Evolutionary conservation across 92 coral and sea anemone genomes (phyloP).

Genomic region (Galaxea fascicularis): DNA sequence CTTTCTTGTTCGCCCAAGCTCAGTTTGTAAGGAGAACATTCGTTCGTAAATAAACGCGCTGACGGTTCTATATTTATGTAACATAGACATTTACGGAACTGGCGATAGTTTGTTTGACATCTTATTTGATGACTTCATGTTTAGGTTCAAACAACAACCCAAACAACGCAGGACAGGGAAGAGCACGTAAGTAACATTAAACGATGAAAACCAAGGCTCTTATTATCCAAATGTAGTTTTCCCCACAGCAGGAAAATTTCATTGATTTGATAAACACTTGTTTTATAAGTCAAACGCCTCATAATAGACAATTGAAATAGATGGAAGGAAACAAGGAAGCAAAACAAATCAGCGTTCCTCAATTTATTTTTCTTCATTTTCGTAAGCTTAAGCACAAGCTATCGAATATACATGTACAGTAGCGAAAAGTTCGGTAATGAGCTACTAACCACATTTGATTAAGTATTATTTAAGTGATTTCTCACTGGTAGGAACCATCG

Average conservation of each 20-base stretch:
- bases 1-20: neutral
- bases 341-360: neutral
- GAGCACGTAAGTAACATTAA: neutral
- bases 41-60: neutral
- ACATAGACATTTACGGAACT: neutral
- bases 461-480: neutral
- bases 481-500: neutral
- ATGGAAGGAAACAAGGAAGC: neutral
- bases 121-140: neutral
- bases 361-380: neutral
- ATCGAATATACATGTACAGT: neutral
- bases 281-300: neutral
- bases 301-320: no score
- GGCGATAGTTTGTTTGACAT: no score
- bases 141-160: neutral
- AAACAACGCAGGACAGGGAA: neutral
- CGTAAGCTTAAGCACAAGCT: neutral
- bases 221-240: neutral
- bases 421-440: neutral
- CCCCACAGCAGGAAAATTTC: neutral
- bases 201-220: neutral
- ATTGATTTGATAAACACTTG: neutral
- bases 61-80: neutral
- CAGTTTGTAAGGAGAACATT: neutral
- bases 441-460: neutral